Conservation (phyloP, 2,797 vertebrate species). For the Acomys russatus region DNA sequence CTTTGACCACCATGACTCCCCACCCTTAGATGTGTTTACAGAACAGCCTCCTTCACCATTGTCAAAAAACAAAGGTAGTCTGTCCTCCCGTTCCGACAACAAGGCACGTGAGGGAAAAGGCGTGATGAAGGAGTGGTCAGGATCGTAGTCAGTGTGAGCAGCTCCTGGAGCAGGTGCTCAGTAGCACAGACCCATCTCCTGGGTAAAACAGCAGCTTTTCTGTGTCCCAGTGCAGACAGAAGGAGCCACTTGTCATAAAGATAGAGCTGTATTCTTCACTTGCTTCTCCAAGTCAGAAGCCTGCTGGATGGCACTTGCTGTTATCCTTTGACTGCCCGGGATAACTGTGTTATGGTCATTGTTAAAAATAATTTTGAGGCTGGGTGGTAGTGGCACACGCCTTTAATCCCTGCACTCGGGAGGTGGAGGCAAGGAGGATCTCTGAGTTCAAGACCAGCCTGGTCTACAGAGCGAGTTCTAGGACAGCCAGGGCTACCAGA, state of each 20-base stretch:
- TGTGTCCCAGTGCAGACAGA: background rate
- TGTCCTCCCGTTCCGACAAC: background rate
- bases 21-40: constrained; percentile 91
- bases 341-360: background rate
- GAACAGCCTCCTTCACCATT: constrained; percentile 93
- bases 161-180: background rate
- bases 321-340: background rate
- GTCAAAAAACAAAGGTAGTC: constrained; percentile 95
- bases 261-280: background rate
- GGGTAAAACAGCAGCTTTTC: background rate
- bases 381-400: background rate
- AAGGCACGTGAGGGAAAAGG: background rate
- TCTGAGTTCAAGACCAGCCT: background rate
- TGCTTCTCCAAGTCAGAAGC: constrained; percentile 43
- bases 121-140: background rate
- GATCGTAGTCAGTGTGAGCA: background rate
- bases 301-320: background rate
- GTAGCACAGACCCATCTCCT: background rate
- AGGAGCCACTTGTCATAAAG: background rate
- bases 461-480: background rate
- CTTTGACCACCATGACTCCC: constrained; percentile 94
- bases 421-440: background rate
- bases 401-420: background rate
- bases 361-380: constrained; percentile 35
- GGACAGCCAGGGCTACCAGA: background rate